Conservation (phyloP, 2,797 vertebrate species). For the Pseudochaenichthys georgianus region DNA sequence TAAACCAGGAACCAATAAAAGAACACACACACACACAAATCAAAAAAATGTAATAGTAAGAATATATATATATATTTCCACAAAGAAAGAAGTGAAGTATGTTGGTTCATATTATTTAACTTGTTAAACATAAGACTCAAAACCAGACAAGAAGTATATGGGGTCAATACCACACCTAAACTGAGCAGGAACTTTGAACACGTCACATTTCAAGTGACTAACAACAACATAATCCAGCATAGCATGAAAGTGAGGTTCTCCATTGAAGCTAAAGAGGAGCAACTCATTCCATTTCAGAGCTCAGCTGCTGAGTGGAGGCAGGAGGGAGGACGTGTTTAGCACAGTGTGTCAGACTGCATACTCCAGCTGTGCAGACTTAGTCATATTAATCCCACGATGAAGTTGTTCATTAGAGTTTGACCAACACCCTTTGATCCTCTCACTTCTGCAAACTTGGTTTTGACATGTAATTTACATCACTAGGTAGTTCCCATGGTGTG, state of each 20-base stretch:
- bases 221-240: conserved; percentile 10
- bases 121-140: not conserved
- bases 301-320: conserved; percentile 17
- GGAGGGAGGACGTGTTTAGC: conserved; percentile 53
- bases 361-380: conserved; percentile 48
- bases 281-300: conserved; percentile 52
- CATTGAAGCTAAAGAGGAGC: conserved; percentile 27
- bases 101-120: not conserved
- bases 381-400: conserved; percentile 41
- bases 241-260: conserved; percentile 10
- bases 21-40: not conserved
- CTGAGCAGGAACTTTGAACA: not conserved
- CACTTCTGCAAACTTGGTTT: not conserved
- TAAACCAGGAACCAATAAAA: not conserved
- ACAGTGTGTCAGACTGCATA: conserved; percentile 47
- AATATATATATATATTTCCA: not conserved
- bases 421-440: conserved; percentile 47
- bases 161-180: not conserved
- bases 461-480: conserved; percentile 15
- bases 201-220: conserved; percentile 3
- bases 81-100: not conserved
- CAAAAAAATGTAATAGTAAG: not conserved
- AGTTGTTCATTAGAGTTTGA: conserved; percentile 61
- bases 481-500: conserved; percentile 6
- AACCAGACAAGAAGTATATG: not conserved